Conservation (phyloP, 2,113 vertebrate species). For the Mionectes macconnelli region DNA sequence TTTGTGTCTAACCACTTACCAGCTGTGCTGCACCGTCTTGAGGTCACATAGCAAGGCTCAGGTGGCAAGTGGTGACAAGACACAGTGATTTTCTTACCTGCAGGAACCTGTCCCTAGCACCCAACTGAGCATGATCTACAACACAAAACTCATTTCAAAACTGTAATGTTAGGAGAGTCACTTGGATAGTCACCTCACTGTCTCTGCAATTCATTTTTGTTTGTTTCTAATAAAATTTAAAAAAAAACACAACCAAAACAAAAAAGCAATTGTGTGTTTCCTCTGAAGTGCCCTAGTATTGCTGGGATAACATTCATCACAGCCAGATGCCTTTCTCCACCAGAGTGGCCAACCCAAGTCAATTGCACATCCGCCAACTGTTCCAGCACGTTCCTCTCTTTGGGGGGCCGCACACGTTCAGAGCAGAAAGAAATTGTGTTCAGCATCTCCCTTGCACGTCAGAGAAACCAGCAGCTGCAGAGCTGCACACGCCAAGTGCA, state of each 20-base stretch:
- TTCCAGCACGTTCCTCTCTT: background rate
- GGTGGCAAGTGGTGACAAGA: background rate
- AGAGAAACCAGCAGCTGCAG: slow-evolving; percentile 47
- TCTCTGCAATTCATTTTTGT: background rate
- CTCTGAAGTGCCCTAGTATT: background rate
- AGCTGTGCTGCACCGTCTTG: background rate
- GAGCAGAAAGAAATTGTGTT: background rate
- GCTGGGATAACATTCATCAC: background rate
- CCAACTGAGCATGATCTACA: background rate
- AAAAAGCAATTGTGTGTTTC: background rate
- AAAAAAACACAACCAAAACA: background rate
- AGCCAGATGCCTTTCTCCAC: background rate
- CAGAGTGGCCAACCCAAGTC: background rate
- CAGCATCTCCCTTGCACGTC: background rate
- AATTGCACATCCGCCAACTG: background rate
- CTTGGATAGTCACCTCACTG: background rate
- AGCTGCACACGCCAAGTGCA: background rate
- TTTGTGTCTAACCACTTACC: background rate
- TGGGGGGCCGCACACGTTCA: background rate
- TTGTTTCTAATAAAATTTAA: background rate
- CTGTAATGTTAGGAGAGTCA: background rate
- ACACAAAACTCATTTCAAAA: background rate
- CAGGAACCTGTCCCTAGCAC: background rate
- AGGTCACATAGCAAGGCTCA: background rate
- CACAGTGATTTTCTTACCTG: background rate